Base-by-base conservation (phyloP, 2,888 invertebrate species). In the Hypena proboscidalis region DNA sequence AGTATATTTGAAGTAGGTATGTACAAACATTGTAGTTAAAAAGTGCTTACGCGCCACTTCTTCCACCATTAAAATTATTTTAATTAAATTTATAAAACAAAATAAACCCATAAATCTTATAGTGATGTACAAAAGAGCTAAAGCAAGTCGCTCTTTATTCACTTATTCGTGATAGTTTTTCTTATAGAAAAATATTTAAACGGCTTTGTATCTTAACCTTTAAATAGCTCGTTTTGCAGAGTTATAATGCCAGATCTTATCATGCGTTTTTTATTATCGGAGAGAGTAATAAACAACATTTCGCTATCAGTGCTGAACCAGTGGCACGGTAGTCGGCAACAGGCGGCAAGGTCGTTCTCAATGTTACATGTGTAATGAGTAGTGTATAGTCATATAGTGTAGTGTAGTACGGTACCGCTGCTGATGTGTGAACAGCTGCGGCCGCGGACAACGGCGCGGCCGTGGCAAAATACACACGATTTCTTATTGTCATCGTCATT, bases 261-360 rank as follows among this genome's bases (percentile, higher is more conserved):
- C 34, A 19, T 13, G 8, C 14, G 19, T 40, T 21, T 37, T 40
- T 40, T 36, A 37, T 37, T 31, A 38, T 15, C 20, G 10, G 19
- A 15, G 13, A 29, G 30, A 21, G 19, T 51, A 59, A 58, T 62
- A 49, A 59, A 58, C 33, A 43, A 56, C 43, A 49, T 68, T 66
- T 65, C 55, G 64, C 55, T 73, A 74, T 62, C 56, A 71, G 55
- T 57, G 58, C 44, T 66, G 57, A 46, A 55, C 39, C 44, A 48
- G 56, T 52, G 58, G 60, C 60, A 70, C 62, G 51, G 65, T 58
- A 70, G 70, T 58, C 74, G 71, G 74, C 79, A 84, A 79, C 79
- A 70, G 67, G 73, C 80, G 47, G 68, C 85, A 86, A 90, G 86
- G 88, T 84, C 87, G 81, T 67, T 71, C 60, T 80, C 82, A 84